Conservation (phyloP, 1,140 invertebrate species). For the Drosophila sturtevanti region DNA sequence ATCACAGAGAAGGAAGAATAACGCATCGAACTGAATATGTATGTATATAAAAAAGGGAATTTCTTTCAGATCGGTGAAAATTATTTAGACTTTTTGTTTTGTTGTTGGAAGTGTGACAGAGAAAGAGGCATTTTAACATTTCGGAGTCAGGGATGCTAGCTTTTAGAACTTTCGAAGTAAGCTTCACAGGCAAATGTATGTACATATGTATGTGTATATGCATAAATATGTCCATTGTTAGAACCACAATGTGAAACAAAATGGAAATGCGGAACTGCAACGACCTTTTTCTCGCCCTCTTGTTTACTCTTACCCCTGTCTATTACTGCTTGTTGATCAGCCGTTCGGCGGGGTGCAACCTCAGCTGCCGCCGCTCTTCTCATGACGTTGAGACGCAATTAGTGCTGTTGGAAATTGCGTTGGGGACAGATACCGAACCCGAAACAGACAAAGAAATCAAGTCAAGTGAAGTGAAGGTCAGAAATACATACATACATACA, state of each 20-base stretch:
- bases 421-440: slow-evolving; percentile 42
- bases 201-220: no score
- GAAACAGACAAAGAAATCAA: slow-evolving; percentile 70
- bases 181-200: no score
- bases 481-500: slow-evolving; percentile 1
- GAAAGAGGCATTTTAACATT: no score
- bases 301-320: background rate
- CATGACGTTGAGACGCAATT: slow-evolving; percentile 52
- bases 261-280: slow-evolving; percentile 28
- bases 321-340: slow-evolving; percentile 15
- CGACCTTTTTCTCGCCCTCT: background rate
- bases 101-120: no score
- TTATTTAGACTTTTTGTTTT: no score
- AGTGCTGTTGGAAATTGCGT: slow-evolving; percentile 45
- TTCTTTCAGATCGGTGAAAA: no score
- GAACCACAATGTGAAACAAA: slow-evolving; percentile 3
- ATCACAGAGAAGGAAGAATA: no score
- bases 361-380: slow-evolving; percentile 16
- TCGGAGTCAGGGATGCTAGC: no score
- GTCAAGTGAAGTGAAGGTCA: slow-evolving; percentile 62
- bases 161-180: no score
- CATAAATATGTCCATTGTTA: slow-evolving; percentile 20
- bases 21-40: no score
- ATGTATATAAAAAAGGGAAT: no score
- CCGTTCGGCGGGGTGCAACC: background rate